Evolutionary conservation across 2,113 vertebrate species (phyloP).

Genomic region (Cettia cetti): DNA sequence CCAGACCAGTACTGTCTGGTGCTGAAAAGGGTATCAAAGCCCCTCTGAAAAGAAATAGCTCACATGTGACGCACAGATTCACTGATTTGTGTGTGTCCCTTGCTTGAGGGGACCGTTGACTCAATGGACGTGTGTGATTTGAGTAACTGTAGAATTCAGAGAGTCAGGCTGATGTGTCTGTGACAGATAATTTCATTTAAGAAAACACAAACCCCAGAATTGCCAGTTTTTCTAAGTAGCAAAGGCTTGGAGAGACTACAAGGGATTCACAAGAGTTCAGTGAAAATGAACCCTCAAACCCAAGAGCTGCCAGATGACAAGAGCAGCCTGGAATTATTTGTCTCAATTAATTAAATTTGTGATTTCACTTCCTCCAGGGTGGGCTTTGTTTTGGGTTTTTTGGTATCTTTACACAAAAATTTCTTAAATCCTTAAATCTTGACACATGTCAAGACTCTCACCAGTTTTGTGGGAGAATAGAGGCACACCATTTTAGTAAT

Average conservation of each 20-base stretch:
- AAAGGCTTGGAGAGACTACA: background rate
- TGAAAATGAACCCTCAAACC: background rate
- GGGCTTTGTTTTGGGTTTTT: background rate
- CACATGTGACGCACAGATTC: background rate
- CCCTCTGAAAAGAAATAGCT: background rate
- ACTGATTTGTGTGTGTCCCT: background rate
- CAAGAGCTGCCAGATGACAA: background rate
- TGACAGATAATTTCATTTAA: background rate
- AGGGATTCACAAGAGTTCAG: background rate
- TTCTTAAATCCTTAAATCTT: background rate
- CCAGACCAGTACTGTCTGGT: background rate
- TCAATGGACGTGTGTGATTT: too few relatives aligned
- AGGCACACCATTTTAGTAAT: background rate
- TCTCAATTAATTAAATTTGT: background rate
- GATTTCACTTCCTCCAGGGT: background rate
- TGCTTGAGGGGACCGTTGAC: background rate
- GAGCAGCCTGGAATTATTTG: background rate
- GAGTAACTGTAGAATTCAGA: background rate
- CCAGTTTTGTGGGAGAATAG: background rate
- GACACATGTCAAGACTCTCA: background rate
- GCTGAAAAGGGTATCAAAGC: background rate
- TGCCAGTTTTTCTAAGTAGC: background rate
- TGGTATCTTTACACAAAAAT: background rate
- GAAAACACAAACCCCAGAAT: accelerated
- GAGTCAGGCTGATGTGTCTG: background rate